phyloP scores from a whole-genome alignment of 2,888 invertebrate species.

The Dichetophora obliterata region DNA sequence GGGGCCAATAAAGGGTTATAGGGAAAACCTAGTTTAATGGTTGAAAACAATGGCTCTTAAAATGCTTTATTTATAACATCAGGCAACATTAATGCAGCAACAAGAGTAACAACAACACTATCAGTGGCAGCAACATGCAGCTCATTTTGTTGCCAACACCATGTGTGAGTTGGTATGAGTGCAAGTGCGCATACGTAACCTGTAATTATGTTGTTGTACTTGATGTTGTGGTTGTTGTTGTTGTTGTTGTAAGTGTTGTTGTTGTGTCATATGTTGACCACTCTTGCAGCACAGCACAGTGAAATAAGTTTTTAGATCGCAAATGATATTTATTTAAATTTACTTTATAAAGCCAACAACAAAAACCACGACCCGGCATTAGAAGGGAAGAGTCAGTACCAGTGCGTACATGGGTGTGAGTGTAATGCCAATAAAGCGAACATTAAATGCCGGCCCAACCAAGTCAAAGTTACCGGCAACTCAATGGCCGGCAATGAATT shows the following conservation, averaged over 20 bases:
- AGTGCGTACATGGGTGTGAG: no score
- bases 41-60: no score
- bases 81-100: constrained; percentile 1
- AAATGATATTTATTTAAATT: constrained; percentile 45
- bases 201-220: constrained; percentile 37
- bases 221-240: constrained; percentile 18
- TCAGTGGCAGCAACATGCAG: not conserved
- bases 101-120: not conserved
- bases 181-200: constrained; percentile 33
- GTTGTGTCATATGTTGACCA: not conserved
- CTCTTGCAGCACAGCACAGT: constrained; percentile 15
- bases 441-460: no score
- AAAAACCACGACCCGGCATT: not conserved
- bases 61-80: no score
- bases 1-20: no score
- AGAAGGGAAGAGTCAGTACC: not conserved
- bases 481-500: no score
- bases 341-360: not conserved
- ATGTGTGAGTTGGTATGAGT: not conserved
- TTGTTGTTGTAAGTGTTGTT: no score
- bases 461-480: no score
- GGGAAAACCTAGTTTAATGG: no score
- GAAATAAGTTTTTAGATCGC: constrained; percentile 41
- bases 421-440: no score
- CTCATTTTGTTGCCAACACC: constrained; percentile 33